Percentiles rank a stretch among this genome's conserved stretches.
Conservation (phyloP, 2,113 vertebrate genomes). For the Vireo altiloquus region DNA sequence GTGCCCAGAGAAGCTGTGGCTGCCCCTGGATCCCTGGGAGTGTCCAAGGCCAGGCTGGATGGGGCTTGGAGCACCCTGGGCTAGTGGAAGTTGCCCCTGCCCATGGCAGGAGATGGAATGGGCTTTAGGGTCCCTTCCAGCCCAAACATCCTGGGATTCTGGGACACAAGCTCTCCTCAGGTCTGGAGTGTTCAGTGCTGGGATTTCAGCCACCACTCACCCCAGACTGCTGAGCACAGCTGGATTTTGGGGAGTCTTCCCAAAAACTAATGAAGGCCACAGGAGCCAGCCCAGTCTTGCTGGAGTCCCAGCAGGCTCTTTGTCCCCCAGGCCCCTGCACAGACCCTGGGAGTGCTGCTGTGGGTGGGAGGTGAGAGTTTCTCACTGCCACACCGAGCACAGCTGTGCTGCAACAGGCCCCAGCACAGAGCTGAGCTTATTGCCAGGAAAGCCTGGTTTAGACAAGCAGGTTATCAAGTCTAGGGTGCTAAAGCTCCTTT, state of each 20-base stretch:
- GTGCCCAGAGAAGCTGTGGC: not conserved
- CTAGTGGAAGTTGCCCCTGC: not conserved
- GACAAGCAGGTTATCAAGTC: not conserved
- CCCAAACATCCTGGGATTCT: not conserved
- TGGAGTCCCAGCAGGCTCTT: not conserved
- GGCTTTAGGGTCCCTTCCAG: not conserved
- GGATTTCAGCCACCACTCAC: not conserved
- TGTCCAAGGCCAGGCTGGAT: accelerated
- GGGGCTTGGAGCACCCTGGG: not conserved
- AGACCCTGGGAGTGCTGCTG: not conserved
- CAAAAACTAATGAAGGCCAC: not conserved
- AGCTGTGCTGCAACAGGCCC: not conserved
- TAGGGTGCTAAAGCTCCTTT: not conserved
- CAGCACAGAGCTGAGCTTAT: accelerated
- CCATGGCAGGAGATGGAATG: accelerated
- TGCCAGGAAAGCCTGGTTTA: not conserved
- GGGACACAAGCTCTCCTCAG: not conserved
- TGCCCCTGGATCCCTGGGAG: not conserved
- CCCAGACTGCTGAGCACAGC: not conserved
- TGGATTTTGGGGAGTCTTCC: not conserved
- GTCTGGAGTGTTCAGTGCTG: not conserved
- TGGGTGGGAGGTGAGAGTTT: not conserved
- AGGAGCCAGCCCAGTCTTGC: not conserved
- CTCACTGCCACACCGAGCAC: not conserved
- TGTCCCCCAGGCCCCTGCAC: not conserved